Evolutionary conservation across 2,113 vertebrate genomes (phyloP).

Genomic region (Rhinopomastus cyanomelas): DNA sequence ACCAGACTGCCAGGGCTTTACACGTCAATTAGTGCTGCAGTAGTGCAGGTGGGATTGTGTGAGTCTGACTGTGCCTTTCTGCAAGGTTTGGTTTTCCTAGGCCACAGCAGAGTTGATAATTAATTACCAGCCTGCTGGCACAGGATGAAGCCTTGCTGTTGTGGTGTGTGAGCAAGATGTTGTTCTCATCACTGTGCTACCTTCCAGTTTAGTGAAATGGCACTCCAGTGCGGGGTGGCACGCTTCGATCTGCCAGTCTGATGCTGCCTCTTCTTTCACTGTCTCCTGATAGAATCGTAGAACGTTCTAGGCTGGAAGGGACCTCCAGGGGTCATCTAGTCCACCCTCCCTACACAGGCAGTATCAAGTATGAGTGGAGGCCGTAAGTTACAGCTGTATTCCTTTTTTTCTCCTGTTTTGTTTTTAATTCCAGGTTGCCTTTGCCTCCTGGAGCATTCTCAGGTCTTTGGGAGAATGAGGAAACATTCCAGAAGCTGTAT

Average conservation of each 20-base stretch:
- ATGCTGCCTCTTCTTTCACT: background rate
- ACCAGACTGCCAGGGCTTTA: background rate
- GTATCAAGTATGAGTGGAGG: background rate
- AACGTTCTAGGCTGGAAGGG: no score
- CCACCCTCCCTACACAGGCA: no score
- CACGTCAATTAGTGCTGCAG: background rate
- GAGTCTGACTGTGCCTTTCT: background rate
- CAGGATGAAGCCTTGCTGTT: background rate
- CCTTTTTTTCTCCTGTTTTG: background rate
- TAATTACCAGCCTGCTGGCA: background rate
- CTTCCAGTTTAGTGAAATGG: background rate
- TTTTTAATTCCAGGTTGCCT: conserved; percentile 81
- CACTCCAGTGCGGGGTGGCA: background rate
- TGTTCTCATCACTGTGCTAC: background rate
- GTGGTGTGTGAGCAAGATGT: background rate
- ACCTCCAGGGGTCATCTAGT: no score
- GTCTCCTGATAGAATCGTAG: background rate
- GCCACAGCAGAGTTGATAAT: background rate
- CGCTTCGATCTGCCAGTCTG: background rate
- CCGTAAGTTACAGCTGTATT: no score
- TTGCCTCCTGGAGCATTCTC: conserved; percentile 91
- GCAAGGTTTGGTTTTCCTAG: background rate
- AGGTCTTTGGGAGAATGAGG: conserved; percentile 91
- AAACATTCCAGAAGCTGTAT: conserved; percentile 86
- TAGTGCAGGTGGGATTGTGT: background rate